A percentile compares a stretch with the other conserved stretches of the same genome.
These are phyloP conservation scores for Sturmia bella DNA, from an alignment of 2,888 invertebrate species.

Conservation along the genomic window DNA sequence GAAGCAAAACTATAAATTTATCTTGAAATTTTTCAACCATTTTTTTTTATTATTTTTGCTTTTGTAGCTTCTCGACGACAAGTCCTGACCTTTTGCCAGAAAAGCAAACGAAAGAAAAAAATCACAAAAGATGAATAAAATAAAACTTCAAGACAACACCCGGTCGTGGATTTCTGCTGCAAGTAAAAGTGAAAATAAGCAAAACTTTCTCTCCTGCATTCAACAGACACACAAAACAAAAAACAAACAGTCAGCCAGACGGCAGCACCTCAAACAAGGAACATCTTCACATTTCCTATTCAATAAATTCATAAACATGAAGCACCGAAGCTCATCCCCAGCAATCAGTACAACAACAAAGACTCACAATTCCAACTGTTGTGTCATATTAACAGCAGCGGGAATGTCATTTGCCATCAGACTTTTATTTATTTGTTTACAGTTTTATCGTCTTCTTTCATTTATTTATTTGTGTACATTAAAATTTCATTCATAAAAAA, in stretches of 20 bases:
- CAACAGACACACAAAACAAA: slow-evolving; percentile 20
- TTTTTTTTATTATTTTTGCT: slow-evolving; percentile 24
- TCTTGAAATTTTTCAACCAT: slow-evolving; percentile 31
- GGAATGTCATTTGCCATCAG: slow-evolving; percentile 43
- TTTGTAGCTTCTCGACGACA: slow-evolving; percentile 49
- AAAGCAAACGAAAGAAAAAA: slow-evolving; percentile 29
- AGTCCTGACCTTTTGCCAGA: slow-evolving; percentile 68
- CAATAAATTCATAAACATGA: slow-evolving; percentile 49
- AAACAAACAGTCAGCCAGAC: slow-evolving; percentile 15
- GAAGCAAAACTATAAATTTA: slow-evolving; percentile 35
- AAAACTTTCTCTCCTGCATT: slow-evolving; percentile 68
- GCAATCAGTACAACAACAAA: slow-evolving; percentile 6
- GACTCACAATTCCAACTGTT: slow-evolving; percentile 47
- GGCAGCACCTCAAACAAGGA: slow-evolving; percentile 65
- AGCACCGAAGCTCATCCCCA: slow-evolving; percentile 39
- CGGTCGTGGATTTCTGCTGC: slow-evolving; percentile 57
- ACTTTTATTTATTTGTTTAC: slow-evolving; percentile 12
- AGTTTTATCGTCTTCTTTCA: neutral
- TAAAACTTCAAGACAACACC: slow-evolving; percentile 62
- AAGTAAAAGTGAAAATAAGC: slow-evolving; percentile 67
- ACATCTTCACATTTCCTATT: slow-evolving; percentile 71
- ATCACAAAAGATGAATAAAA: slow-evolving; percentile 38
- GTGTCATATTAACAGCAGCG: slow-evolving; percentile 55
- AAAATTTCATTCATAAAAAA: slow-evolving; percentile 29
- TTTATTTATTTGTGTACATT: neutral